Percentiles rank a stretch among this genome's conserved stretches.
These are phyloP conservation scores for Chrosomus eos DNA, from an alignment of 2,797 vertebrate genomes.

Conservation along the genomic window DNA sequence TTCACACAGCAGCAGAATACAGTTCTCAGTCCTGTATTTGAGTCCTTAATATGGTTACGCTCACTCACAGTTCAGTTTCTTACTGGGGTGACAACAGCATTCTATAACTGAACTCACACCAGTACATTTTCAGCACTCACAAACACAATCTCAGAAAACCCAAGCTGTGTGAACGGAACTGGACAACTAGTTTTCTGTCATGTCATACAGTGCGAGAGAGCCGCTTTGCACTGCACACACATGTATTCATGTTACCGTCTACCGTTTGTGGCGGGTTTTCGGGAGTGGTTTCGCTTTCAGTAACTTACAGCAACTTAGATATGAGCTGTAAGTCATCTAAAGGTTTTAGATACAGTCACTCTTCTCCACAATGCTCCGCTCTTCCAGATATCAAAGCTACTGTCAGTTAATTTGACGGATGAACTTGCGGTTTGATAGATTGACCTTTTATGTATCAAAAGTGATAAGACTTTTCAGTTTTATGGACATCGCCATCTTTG, in stretches of 20 bases:
- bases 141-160: background rate
- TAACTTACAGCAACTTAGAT: too few relatives aligned
- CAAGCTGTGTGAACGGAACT: background rate
- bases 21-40: background rate
- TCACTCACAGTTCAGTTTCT: background rate
- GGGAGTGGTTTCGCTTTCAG: too few relatives aligned
- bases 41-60: background rate
- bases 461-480: background rate
- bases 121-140: background rate
- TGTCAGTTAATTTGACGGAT: background rate
- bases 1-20: background rate
- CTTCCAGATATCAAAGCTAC: background rate
- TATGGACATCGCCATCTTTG: background rate
- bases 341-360: too few relatives aligned
- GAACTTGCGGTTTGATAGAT: background rate
- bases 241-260: too few relatives aligned
- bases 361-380: background rate
- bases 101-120: background rate
- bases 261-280: background rate
- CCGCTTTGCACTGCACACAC: background rate
- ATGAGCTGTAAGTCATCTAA: too few relatives aligned
- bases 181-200: background rate
- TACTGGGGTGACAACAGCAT: background rate
- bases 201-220: background rate
- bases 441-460: background rate